Conservation (phyloP, 1,140 invertebrate genomes). For the Drosophila ohnishii region DNA sequence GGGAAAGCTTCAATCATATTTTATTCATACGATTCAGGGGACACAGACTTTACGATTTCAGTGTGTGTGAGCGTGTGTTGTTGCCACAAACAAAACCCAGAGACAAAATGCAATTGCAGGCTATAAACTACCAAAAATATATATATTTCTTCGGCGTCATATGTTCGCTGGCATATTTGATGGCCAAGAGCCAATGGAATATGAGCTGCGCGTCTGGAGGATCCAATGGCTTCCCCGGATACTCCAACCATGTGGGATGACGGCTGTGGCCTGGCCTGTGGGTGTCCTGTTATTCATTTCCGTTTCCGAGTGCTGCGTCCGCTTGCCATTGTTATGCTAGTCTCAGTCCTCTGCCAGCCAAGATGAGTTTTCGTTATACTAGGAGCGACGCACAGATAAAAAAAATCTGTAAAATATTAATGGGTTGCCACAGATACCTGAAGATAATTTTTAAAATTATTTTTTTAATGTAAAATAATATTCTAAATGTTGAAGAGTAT, state of each 20-base stretch:
- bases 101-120: constrained; percentile 26
- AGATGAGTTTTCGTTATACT: constrained; percentile 62
- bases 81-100: constrained; percentile 6
- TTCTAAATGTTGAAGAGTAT: no score
- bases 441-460: no score
- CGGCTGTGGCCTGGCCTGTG: constrained; percentile 42
- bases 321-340: constrained; percentile 64
- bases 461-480: no score
- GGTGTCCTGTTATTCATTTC: constrained; percentile 72
- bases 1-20: constrained; percentile 3
- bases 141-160: constrained; percentile 17
- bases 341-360: constrained; percentile 18
- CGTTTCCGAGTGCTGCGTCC: constrained; percentile 69
- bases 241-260: constrained; percentile 10
- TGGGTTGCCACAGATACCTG: no score
- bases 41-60: constrained; percentile 13
- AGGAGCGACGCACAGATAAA: not conserved
- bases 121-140: constrained; percentile 22
- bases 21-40: constrained; percentile 9
- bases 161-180: constrained; percentile 27
- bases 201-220: not conserved
- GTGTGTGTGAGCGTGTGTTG: not conserved
- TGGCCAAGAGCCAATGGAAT: constrained; percentile 19
- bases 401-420: not conserved
- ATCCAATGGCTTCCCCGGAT: not conserved